phyloP scores from a whole-genome alignment of 2,797 vertebrate genomes.

The Scomberomorus guttatus region DNA sequence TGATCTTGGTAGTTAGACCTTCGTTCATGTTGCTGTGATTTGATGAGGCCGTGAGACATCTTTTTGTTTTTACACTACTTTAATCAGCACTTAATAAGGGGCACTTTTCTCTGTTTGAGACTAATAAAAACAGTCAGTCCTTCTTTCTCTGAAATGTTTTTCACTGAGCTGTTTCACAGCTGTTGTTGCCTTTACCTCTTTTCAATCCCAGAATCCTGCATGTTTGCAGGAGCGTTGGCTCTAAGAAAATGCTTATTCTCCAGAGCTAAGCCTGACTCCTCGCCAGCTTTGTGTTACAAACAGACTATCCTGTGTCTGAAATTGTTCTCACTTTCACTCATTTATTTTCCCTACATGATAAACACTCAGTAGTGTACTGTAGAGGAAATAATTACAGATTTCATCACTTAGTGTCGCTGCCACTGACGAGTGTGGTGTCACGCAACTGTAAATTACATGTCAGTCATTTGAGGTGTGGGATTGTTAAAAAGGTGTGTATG shows the following conservation, averaged over 20 bases:
- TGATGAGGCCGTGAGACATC: background rate
- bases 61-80: constrained; percentile 5
- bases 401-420: background rate
- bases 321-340: background rate
- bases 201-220: background rate
- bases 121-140: background rate
- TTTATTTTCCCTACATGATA: constrained; percentile 8
- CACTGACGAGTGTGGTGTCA: background rate
- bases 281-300: background rate
- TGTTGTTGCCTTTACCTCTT: constrained; percentile 13
- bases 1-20: background rate
- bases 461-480: background rate
- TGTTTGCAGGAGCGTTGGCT: constrained; percentile 18
- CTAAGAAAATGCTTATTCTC: constrained; percentile 13
- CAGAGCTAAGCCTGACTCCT: background rate
- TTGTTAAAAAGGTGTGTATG: background rate
- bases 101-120: background rate
- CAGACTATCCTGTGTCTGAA: background rate
- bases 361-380: background rate
- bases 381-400: constrained; percentile 3
- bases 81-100: background rate
- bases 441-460: background rate
- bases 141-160: background rate
- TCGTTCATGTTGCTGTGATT: background rate
- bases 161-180: constrained; percentile 1